Base-by-base conservation (phyloP, 2,113 vertebrate species). In the Asarcornis scutulata region DNA sequence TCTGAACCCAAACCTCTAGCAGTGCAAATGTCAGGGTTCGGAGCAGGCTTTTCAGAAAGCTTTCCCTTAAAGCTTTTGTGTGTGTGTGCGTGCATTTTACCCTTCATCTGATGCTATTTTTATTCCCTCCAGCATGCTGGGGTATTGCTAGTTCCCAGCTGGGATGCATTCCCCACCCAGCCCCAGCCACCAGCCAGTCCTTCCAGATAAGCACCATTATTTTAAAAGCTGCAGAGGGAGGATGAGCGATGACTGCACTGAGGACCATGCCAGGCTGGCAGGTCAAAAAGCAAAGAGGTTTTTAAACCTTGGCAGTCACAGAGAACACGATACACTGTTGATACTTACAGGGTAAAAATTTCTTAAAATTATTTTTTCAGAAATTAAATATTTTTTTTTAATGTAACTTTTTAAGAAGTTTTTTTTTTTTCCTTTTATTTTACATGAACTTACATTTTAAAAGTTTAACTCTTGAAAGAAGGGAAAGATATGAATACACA, bases 171-270 rank as follows among this genome's bases (percentile, higher is more conserved):
- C 68, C 67, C 78, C 59, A 89, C 5, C 60, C 76, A 82, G 78
- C 62, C 73, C 63, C 80, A 84, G 76, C 73, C 52, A 55, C 17
- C 78, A 83, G 72, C 56, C 79, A 95, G 64, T 38, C 72, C 72
- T 88, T 74, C 72, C 82, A 93, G 59, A 86, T 44, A 96, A 89
- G 77, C 15, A 20, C 48, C 34, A 46, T 77, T 89, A 73, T 86
- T 93, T 53, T 73, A 91, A 78, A 93, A 88, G 53, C 68, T 86
- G 83, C 38, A 75, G 68, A 67, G 36, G 42, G 29, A 88, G 40
- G 29, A 89, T 1, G 7, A 93, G 52, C 1, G 2, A 85, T 1
- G 0, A 59, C 48, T 68, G 63, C 60, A 52, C 11, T n/a, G 52
- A 55, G 68, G 53, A 78, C 22, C 27, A 34, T 32, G 64, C 46